phyloP scores from a whole-genome alignment of 2,797 vertebrate species.

The Ceyx erithaca region DNA sequence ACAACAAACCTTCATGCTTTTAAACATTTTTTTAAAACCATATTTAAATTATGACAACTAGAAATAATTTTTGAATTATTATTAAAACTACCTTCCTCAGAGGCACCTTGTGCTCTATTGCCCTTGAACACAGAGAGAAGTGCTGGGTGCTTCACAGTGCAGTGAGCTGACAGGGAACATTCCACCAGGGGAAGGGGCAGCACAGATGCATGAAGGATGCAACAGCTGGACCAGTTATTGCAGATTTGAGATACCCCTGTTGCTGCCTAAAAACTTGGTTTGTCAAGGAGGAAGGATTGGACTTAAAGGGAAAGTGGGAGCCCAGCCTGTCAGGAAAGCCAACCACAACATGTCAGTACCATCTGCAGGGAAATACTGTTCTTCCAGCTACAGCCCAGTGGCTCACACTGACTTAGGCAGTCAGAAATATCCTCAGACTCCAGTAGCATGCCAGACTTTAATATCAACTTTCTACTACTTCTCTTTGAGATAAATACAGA shows the following conservation, averaged over 20 bases:
- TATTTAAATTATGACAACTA: neutral
- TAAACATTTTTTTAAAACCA: fast-evolving
- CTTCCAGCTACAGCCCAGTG: neutral
- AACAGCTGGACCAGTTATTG: neutral
- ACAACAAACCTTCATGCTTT: neutral
- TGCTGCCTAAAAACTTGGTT: neutral
- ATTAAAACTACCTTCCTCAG: neutral
- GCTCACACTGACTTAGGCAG: fast-evolving
- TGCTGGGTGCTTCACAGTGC: fast-evolving
- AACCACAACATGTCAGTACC: fast-evolving
- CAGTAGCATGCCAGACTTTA: neutral
- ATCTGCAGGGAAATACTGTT: fast-evolving
- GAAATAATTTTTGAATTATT: neutral
- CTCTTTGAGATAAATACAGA: constrained; percentile 37
- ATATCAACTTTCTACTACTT: neutral
- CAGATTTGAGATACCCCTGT: neutral
- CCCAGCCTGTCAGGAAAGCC: neutral
- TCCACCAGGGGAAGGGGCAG: neutral
- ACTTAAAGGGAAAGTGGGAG: neutral
- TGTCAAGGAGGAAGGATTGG: neutral
- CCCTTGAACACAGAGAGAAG: neutral
- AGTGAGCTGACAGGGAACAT: neutral
- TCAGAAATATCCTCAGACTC: neutral
- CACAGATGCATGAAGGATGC: neutral
- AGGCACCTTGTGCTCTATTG: fast-evolving